Conservation (phyloP, 1,140 invertebrate genomes). For the Drosophila kurseongensis region DNA sequence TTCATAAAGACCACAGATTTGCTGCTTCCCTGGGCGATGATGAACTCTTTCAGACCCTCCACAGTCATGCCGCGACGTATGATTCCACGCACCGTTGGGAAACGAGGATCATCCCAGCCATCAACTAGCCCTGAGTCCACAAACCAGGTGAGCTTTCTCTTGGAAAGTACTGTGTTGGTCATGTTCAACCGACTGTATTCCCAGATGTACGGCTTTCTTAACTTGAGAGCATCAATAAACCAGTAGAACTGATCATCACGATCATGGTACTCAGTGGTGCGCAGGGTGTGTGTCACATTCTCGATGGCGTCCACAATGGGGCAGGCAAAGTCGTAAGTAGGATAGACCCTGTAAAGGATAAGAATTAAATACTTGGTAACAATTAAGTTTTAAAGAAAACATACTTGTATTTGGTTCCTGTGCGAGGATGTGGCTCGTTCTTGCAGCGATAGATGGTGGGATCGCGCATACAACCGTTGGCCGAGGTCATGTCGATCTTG, state of each 20-base stretch:
- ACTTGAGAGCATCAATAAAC: constrained; percentile 94
- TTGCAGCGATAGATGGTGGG: constrained; percentile 99
- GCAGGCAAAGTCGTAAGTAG: constrained; percentile 99
- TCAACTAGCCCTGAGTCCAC: constrained; percentile 96
- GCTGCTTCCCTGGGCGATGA: constrained; percentile 99
- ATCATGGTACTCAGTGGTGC: constrained; percentile 99
- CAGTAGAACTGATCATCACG: constrained; percentile 99
- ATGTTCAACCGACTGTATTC: constrained; percentile 98
- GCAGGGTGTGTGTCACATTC: constrained; percentile 97
- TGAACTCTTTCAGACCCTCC: constrained; percentile 97
- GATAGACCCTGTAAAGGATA: constrained; percentile 93
- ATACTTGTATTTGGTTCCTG: constrained; percentile 98
- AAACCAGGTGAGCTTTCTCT: constrained; percentile 99
- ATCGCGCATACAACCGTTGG: constrained; percentile 98
- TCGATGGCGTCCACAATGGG: constrained; percentile 99
- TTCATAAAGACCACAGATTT: constrained; percentile 99
- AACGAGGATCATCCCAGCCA: constrained; percentile 99
- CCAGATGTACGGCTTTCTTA: constrained; percentile 97
- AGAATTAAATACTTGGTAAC: neutral
- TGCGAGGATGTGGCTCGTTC: constrained; percentile 95
- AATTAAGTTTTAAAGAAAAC: constrained; percentile 41
- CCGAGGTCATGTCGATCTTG: constrained; percentile 98
- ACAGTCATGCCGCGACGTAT: constrained; percentile 98
- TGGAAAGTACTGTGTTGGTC: constrained; percentile 98
- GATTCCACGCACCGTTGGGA: constrained; percentile 99